Evolutionary conservation across 2,797 vertebrate species (phyloP).

Genomic region (Poeciliopsis infans): DNA sequence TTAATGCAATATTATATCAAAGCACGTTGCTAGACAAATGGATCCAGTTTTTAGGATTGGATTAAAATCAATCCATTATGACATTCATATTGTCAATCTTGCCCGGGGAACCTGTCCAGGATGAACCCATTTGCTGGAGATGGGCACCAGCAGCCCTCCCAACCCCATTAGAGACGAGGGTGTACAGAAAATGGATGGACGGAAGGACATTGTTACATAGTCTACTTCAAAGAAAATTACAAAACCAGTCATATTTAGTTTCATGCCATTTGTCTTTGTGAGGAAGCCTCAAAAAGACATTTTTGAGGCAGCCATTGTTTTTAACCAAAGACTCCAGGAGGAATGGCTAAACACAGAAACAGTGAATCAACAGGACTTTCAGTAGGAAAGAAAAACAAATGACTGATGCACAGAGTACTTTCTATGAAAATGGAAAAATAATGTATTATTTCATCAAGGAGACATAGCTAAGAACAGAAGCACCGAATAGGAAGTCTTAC

Average conservation of each 20-base stretch:
- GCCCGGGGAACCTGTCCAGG: too few relatives aligned
- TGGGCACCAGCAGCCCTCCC: too few relatives aligned
- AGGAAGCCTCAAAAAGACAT: background rate
- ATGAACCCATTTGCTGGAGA: too few relatives aligned
- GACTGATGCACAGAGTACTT: too few relatives aligned
- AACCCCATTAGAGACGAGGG: too few relatives aligned
- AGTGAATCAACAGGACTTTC: too few relatives aligned
- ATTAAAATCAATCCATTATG: background rate
- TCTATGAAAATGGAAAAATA: too few relatives aligned
- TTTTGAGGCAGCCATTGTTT: background rate
- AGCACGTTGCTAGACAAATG: background rate
- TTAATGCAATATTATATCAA: background rate
- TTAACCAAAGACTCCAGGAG: background rate
- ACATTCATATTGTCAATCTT: background rate
- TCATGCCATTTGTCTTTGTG: background rate
- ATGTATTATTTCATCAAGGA: background rate
- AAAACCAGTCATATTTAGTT: background rate
- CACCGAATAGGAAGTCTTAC: background rate
- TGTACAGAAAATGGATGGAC: too few relatives aligned
- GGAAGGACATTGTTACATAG: background rate
- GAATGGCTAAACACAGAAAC: background rate
- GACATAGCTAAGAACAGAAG: background rate
- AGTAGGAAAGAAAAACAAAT: too few relatives aligned
- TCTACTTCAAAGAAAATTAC: background rate
- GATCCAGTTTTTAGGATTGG: background rate